Evolutionary conservation across 2,797 vertebrate species (phyloP).

Genomic region (Bucorvus abyssinicus): DNA sequence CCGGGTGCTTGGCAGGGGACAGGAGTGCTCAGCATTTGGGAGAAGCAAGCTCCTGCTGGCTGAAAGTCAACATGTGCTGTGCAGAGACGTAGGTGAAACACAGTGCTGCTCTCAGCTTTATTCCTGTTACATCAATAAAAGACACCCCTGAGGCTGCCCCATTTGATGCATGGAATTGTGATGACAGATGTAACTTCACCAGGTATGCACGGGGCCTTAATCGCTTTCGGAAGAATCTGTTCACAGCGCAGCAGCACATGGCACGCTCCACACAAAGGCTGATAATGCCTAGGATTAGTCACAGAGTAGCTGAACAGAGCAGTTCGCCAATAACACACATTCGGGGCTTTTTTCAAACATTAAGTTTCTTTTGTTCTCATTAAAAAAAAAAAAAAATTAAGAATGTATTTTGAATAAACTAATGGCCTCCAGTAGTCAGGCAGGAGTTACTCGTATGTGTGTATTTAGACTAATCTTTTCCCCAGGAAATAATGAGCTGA

Average conservation of each 20-base stretch:
- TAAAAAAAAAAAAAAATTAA: neutral
- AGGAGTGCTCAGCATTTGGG: neutral
- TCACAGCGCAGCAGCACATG: neutral
- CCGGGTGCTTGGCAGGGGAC: neutral
- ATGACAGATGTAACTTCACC: neutral
- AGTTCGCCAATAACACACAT: neutral
- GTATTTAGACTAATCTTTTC: neutral
- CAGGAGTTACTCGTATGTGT: neutral
- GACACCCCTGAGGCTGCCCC: neutral
- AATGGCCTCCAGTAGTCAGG: neutral
- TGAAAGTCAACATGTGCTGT: neutral
- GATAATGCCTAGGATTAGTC: neutral
- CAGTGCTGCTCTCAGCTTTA: neutral
- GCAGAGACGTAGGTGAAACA: neutral
- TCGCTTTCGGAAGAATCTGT: fast-evolving
- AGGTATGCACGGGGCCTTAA: fast-evolving
- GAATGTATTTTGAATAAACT: neutral
- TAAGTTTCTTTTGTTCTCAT: neutral
- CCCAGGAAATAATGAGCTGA: neutral
- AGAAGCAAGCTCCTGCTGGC: neutral
- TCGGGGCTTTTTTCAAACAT: neutral
- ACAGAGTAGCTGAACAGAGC: neutral
- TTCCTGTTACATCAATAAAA: neutral
- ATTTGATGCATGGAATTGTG: fast-evolving
- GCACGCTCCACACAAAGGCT: neutral